Percentiles rank a stretch among this genome's conserved stretches.
phyloP scores from a whole-genome alignment of 2,797 vertebrate species.

The Sebastes jordani region DNA sequence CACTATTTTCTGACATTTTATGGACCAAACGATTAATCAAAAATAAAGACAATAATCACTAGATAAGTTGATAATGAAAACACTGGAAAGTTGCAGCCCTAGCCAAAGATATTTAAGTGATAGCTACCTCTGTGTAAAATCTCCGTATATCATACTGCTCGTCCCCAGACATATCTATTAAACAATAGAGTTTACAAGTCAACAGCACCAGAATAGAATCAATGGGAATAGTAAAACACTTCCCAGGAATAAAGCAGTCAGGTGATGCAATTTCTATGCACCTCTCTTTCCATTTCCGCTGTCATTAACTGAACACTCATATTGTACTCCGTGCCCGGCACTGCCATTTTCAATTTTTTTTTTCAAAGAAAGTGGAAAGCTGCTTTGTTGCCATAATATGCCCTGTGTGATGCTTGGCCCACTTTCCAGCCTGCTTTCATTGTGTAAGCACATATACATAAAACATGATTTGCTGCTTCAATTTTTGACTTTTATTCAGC shows the following conservation, averaged over 20 bases:
- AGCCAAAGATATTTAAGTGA: not conserved
- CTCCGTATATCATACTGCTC: not conserved
- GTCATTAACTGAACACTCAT: slow-evolving; percentile 42
- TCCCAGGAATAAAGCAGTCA: slow-evolving; percentile 23
- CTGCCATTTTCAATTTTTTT: slow-evolving; percentile 11
- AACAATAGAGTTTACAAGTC: slow-evolving; percentile 11
- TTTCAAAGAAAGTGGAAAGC: slow-evolving; percentile 69
- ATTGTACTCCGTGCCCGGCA: slow-evolving; percentile 15
- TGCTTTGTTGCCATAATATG: slow-evolving; percentile 77
- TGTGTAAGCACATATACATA: slow-evolving; percentile 79
- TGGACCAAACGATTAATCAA: not conserved
- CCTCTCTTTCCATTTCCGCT: slow-evolving; percentile 23
- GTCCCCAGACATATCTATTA: not conserved
- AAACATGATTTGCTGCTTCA: slow-evolving; percentile 80
- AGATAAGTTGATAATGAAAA: not conserved
- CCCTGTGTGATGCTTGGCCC: slow-evolving; percentile 74
- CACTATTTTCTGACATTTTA: not conserved
- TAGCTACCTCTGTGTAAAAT: not conserved
- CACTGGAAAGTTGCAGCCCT: not conserved
- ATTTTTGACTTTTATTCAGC: slow-evolving; percentile 78
- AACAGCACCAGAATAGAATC: slow-evolving; percentile 18
- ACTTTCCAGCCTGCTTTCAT: slow-evolving; percentile 74
- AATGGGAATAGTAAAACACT: slow-evolving; percentile 19
- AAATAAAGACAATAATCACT: not conserved
- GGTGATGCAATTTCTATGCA: slow-evolving; percentile 27